These are phyloP conservation scores for Drosophila formosana DNA, from an alignment of 2,888 invertebrate species.

Conservation along the genomic window DNA sequence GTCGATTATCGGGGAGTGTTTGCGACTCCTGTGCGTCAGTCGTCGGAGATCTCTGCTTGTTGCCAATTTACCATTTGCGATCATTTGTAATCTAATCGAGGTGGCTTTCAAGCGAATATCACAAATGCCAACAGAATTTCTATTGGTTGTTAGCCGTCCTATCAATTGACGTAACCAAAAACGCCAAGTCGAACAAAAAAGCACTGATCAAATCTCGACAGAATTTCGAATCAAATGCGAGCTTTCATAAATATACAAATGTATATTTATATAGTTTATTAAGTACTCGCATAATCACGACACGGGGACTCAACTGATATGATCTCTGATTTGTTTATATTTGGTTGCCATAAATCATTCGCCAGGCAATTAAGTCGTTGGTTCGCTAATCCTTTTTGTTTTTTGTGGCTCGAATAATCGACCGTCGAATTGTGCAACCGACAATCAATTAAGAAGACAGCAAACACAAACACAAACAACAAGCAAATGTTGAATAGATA, in stretches of 20 bases:
- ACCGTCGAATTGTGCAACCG: constrained; percentile 1
- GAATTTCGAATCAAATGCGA: background rate
- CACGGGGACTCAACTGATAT: constrained; percentile 1
- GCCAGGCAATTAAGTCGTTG: background rate
- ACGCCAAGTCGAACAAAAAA: background rate
- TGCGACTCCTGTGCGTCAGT: constrained; percentile 7
- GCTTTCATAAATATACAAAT: background rate
- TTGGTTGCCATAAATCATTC: constrained; percentile 10
- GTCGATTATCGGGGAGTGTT: background rate
- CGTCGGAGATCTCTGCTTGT: constrained; percentile 9
- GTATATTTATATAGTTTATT: constrained; percentile 1
- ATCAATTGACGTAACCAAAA: constrained; percentile 15
- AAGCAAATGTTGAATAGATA: constrained; percentile 15
- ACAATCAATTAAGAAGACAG: constrained; percentile 8
- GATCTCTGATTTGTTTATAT: constrained; percentile 15
- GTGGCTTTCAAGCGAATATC: constrained; percentile 23
- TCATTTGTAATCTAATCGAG: constrained; percentile 47
- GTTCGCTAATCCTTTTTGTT: background rate
- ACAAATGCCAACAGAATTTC: constrained; percentile 41
- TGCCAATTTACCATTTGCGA: constrained; percentile 28
- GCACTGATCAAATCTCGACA: constrained; percentile 23
- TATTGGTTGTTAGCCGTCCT: constrained; percentile 22
- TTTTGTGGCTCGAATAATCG: background rate
- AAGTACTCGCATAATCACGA: constrained; percentile 8
- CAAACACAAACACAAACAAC: background rate